Evolutionary conservation across 1,140 invertebrate species (phyloP).

Genomic region (Lepidurus packardi): DNA sequence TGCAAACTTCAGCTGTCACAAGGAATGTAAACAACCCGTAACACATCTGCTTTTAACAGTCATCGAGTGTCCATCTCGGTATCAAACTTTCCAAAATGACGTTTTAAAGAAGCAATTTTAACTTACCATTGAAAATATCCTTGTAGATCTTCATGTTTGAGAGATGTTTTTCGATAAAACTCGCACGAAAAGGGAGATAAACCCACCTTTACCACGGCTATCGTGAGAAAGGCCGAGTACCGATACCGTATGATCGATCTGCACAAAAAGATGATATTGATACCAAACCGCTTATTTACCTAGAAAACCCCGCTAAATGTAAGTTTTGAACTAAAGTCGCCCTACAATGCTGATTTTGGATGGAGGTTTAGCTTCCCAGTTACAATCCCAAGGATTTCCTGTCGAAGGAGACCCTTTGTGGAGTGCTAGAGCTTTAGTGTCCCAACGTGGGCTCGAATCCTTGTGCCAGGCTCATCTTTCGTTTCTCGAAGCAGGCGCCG

Average conservation of each 20-base stretch:
- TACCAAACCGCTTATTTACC: neutral
- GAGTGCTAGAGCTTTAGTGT: constrained; percentile 68
- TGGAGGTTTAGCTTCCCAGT: constrained; percentile 70
- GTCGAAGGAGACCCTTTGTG: constrained; percentile 60
- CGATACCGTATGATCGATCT: neutral
- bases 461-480: constrained; percentile 69
- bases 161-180: constrained; percentile 47
- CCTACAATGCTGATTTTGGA: constrained; percentile 49
- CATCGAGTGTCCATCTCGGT: neutral
- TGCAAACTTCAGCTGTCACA: constrained; percentile 16
- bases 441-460: constrained; percentile 55
- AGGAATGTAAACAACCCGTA: constrained; percentile 26
- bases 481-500: constrained; percentile 66
- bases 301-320: neutral
- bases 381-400: constrained; percentile 62
- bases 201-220: constrained; percentile 9
- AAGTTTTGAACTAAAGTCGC: neutral
- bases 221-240: neutral
- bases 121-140: constrained; percentile 83
- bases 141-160: constrained; percentile 90
- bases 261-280: neutral
- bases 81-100: neutral
- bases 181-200: constrained; percentile 50
- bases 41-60: constrained; percentile 20
- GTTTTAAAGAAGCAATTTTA: constrained; percentile 28